phyloP scores from a whole-genome alignment of 2,113 vertebrate species.

The Pseudorhombus dupliciocellatus region DNA sequence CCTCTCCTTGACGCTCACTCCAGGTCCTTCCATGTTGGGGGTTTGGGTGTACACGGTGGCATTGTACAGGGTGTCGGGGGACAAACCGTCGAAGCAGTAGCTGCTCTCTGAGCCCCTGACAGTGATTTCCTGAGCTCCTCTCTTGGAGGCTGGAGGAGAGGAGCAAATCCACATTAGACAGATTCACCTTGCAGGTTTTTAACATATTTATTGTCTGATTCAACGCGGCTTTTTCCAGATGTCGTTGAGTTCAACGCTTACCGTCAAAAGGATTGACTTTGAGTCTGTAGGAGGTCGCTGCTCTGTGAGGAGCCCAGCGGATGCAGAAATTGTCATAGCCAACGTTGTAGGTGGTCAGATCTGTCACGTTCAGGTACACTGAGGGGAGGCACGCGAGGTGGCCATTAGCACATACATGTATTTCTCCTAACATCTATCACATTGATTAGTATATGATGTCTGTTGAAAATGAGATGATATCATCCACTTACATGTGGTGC shows the following conservation, averaged over 20 bases:
- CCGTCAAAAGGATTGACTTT: conserved; percentile 90
- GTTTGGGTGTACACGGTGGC: conserved; percentile 93
- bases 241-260: conserved; percentile 55
- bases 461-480: neutral
- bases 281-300: conserved; percentile 94
- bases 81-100: conserved; percentile 91
- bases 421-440: neutral
- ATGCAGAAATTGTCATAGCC: conserved; percentile 91
- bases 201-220: neutral
- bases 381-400: conserved; percentile 12
- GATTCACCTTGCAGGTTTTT: neutral
- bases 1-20: conserved; percentile 87
- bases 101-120: conserved; percentile 88
- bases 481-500: conserved; percentile 88
- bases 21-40: conserved; percentile 93
- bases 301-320: conserved; percentile 90
- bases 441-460: neutral
- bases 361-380: conserved; percentile 97
- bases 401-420: neutral
- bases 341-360: conserved; percentile 89
- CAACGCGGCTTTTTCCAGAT: neutral
- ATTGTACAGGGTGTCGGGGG: conserved; percentile 89
- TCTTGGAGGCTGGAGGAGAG: conserved; percentile 67
- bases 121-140: conserved; percentile 92
- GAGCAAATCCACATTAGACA: neutral